phyloP scores from a whole-genome alignment of 2,888 invertebrate species.

The Drosophila mimetica region DNA sequence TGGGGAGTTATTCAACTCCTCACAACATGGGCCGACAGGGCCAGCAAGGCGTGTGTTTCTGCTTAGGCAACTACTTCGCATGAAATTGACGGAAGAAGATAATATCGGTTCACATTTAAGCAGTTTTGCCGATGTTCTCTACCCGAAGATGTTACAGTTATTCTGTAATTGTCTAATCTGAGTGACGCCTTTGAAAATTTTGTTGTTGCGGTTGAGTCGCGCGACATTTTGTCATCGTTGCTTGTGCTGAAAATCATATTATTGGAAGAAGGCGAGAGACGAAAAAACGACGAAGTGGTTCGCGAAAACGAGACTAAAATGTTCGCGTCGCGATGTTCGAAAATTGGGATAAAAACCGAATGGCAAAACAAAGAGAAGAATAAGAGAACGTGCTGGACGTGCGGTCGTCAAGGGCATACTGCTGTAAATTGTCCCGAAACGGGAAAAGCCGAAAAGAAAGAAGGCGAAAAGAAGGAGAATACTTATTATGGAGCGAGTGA shows the following conservation, averaged over 20 bases:
- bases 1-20: too few relatives aligned
- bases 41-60: too few relatives aligned
- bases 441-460: not conserved
- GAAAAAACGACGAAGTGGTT: too few relatives aligned
- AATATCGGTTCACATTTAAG: not conserved
- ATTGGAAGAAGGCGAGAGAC: too few relatives aligned
- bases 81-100: not conserved
- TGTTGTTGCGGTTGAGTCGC: too few relatives aligned
- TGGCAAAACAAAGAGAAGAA: not conserved
- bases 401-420: conserved; percentile 5
- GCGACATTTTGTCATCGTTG: too few relatives aligned
- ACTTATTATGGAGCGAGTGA: not conserved
- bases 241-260: too few relatives aligned
- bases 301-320: too few relatives aligned
- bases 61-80: not conserved
- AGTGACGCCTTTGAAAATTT: too few relatives aligned
- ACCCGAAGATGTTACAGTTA: not conserved
- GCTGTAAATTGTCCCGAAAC: conserved; percentile 3
- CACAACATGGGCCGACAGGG: too few relatives aligned
- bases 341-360: not conserved
- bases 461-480: not conserved
- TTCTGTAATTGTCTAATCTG: too few relatives aligned
- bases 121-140: not conserved
- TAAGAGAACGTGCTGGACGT: not conserved
- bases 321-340: not conserved